Conservation (phyloP, 2,888 invertebrate genomes). For the Andrena bucephala region DNA sequence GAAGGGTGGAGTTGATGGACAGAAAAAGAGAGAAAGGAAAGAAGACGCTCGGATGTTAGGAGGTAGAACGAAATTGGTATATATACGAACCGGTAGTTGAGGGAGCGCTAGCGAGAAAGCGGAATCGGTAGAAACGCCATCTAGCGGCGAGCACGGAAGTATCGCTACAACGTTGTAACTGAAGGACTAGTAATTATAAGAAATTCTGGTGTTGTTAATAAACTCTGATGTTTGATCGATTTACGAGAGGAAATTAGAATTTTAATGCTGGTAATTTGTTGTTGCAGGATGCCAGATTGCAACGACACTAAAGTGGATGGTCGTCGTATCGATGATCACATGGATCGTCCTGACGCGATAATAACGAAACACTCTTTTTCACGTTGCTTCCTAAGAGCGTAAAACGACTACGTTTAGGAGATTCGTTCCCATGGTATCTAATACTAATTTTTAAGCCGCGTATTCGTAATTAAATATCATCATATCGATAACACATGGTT, state of each 20-base stretch:
- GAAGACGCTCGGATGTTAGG: no score
- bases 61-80: no score
- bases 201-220: no score
- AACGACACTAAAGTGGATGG: constrained; percentile 40
- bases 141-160: no score
- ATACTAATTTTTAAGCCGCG: constrained; percentile 67
- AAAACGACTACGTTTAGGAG: constrained; percentile 58
- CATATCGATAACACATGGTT: constrained; percentile 60
- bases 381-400: constrained; percentile 65
- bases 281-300: constrained; percentile 59
- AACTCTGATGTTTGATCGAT: neutral
- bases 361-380: constrained; percentile 59
- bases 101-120: no score
- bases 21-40: no score
- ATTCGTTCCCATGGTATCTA: constrained; percentile 67
- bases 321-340: constrained; percentile 41
- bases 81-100: no score
- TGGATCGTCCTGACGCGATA: constrained; percentile 63
- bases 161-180: no score
- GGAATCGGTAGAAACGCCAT: no score
- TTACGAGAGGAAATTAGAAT: neutral
- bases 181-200: no score
- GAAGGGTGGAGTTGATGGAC: no score
- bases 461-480: constrained; percentile 64
- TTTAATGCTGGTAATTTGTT: neutral